These are phyloP conservation scores for Trichosurus vulpecula DNA, from an alignment of 2,797 vertebrate species.

Conservation along the genomic window DNA sequence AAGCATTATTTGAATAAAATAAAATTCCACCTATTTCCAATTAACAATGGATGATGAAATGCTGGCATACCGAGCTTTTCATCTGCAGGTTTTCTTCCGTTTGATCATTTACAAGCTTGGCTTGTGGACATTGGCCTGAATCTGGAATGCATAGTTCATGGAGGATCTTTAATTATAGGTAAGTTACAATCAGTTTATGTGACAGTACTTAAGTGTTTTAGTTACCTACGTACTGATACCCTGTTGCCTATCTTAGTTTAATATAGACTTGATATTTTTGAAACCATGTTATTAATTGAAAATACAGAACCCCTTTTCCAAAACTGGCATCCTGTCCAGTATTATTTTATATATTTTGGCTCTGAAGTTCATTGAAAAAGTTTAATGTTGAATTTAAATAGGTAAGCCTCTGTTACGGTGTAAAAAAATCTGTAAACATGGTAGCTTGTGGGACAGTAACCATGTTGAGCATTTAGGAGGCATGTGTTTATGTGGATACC, in stretches of 20 bases:
- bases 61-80: conserved; percentile 71
- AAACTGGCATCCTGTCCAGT: background rate
- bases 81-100: conserved; percentile 72
- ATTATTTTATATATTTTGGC: background rate
- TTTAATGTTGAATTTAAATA: background rate
- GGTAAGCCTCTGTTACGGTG: background rate
- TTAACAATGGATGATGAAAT: conserved; percentile 77
- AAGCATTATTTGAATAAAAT: conserved; percentile 75
- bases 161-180: conserved; percentile 60
- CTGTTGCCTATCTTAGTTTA: background rate
- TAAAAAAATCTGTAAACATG: background rate
- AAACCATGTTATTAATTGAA: conserved; percentile 19
- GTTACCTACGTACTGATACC: background rate
- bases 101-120: conserved; percentile 76
- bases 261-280: background rate
- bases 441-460: background rate
- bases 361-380: conserved; percentile 1
- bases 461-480: background rate
- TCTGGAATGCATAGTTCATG: conserved; percentile 55
- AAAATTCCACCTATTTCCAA: conserved; percentile 74
- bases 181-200: conserved; percentile 51
- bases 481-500: background rate
- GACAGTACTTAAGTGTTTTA: conserved; percentile 42
- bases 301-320: conserved; percentile 17
- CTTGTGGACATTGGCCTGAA: conserved; percentile 72